Evolutionary conservation across 2,797 vertebrate genomes (phyloP), one percentile per base, ranked within the genome.

Genomic region (Artibeus jamaicensis): DNA sequence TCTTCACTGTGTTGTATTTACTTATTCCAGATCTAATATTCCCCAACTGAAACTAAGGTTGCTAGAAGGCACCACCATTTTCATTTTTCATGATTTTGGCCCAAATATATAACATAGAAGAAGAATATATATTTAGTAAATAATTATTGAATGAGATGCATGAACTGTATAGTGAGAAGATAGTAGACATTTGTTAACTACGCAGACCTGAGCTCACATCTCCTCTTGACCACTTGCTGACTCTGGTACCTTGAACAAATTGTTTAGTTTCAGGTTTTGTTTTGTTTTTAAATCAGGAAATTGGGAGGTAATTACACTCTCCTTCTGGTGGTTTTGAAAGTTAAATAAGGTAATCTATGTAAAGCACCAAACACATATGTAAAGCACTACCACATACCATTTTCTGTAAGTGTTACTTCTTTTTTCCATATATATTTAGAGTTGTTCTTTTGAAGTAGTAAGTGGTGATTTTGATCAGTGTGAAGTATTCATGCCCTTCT

Each of bases 351-450:
- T 91, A 92, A 71, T 39, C 37, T 71, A 87, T 92, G 85, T 93
- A 97, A 97, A 95, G 19, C 65, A 92, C 82, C 88, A 86, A 83
- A 74, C 50, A 87, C 53, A 46, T 70, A 86, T 90, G 76, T 93
- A 97, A 97, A 95, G 19, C 70, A 92, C 82, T 91, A 86, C 79
- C 53, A 74, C 50, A 57, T 24, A 50, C 32, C 53, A 44, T 89
- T 87, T 86, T 91, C 86, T 93, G 46, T 42, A 42, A 42, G 4
- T 46, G 39, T 68, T 90, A 93, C 89, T 96, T 97, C 89, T 81
- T 91, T 90, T 86, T 68, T 24, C 21, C 32, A 62, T 81, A 92
- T 87, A 26, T 67, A 71, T 82, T 73, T 86, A 95, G 44, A 85
- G 34, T 71, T 74, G 14, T 26, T 86, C 59, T 76, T 84, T 77